Base-by-base conservation (phyloP, 2,888 invertebrate genomes). In the Cremastinae sp. region DNA sequence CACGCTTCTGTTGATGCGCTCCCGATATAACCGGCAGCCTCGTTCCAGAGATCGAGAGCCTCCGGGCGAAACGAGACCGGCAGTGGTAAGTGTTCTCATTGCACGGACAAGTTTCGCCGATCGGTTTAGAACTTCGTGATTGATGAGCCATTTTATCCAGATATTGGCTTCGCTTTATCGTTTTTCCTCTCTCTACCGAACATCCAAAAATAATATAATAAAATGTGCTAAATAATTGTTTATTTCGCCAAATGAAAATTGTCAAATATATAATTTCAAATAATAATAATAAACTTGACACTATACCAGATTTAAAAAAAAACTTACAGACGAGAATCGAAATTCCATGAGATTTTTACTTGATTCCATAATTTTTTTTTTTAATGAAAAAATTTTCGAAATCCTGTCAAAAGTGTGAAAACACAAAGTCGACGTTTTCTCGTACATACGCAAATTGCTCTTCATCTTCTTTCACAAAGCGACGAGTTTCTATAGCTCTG, bases 1-100 rank as follows among this genome's bases (percentile, higher is more conserved):
- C 70, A 69, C 41, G 70, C 38, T 70, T 70, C 65, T 59, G 65
- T 65, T 36, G 49, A 64, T 47, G 54, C 16, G 58, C 68, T 58
- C 22, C 49, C 28, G 53, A 58, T 49, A 68, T 68, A 59, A 68
- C n/a, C n/a, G 9, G 49, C 28, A 28, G 28, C 14, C 34, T 58
- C 41, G 10, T 66, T 36, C 36, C 12, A 45, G 10, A 66, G 45
- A 56, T 54, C 54, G 16, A 47, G 47, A 45, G 49, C 49, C 62
- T 51, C 36, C 8, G 9, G 54, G 16, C 54, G 10, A 38, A 16
- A 34, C 54, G 12, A 66, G 10, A 12, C 2, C 18, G 14, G 16
- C 51, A 22, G 51, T 22, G 2, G 16, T 10, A 54, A 51, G 51
- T 22, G 51, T n/a, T 28, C n/a, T 28, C 12, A 38, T 22, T 51